Evolutionary conservation across 2,888 invertebrate species (phyloP).

Genomic region (Drosophila bunnanda): DNA sequence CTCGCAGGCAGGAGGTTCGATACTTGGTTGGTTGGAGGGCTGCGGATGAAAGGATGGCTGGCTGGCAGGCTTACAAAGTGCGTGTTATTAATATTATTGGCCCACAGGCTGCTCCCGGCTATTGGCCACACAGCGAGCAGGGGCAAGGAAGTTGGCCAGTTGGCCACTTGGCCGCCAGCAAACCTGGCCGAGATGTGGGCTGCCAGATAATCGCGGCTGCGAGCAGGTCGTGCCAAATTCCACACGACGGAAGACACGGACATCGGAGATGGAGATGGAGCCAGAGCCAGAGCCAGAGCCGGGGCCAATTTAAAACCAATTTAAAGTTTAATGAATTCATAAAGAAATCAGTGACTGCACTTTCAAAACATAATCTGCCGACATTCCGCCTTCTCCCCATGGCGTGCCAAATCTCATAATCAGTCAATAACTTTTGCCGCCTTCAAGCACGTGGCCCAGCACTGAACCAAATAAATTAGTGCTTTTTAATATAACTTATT

Average conservation of each 20-base stretch:
- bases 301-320: constrained; percentile 80
- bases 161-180: constrained; percentile 18
- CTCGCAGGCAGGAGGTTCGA: constrained; percentile 39
- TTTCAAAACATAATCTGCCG: constrained; percentile 81
- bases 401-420: constrained; percentile 82
- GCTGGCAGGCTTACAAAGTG: constrained; percentile 67
- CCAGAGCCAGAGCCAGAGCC: constrained; percentile 43
- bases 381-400: constrained; percentile 57
- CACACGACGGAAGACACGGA: constrained; percentile 44
- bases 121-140: constrained; percentile 50
- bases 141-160: constrained; percentile 47
- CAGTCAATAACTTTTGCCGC: constrained; percentile 81
- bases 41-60: constrained; percentile 7
- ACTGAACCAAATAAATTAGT: constrained; percentile 5
- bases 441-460: constrained; percentile 75
- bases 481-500: too few relatives aligned
- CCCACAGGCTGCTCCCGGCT: constrained; percentile 63
- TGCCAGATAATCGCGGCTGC: constrained; percentile 70
- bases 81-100: constrained; percentile 81
- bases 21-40: constrained; percentile 11
- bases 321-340: constrained; percentile 82
- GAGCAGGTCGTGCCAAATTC: constrained; percentile 79
- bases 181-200: constrained; percentile 60
- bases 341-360: constrained; percentile 79
- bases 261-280: constrained; percentile 25